Evolutionary conservation across 2,888 invertebrate species (phyloP).

Genomic region (Dicyrtoma fusca): DNA sequence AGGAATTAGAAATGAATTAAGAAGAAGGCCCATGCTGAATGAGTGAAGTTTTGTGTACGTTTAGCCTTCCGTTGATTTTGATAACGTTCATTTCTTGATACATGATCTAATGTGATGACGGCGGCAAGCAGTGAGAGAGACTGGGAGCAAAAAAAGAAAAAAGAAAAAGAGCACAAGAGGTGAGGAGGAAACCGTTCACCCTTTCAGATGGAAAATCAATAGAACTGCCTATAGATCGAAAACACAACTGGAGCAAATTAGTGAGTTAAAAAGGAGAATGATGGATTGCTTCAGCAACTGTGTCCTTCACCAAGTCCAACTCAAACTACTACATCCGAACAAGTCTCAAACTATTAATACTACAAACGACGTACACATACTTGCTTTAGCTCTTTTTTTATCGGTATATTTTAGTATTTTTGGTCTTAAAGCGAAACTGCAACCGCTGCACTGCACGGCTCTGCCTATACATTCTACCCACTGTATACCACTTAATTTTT

Average conservation of each 20-base stretch:
- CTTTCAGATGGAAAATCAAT: conserved; percentile 23
- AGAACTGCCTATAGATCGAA: background rate
- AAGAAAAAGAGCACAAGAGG: conserved; percentile 1
- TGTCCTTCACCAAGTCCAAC: background rate
- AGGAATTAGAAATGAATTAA: too few relatives aligned
- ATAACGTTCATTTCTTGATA: background rate
- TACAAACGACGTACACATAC: too few relatives aligned
- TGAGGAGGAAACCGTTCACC: conserved; percentile 20
- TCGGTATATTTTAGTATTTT: too few relatives aligned
- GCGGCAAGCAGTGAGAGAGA: too few relatives aligned
- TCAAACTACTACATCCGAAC: too few relatives aligned
- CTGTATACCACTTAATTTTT: too few relatives aligned
- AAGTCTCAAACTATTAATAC: too few relatives aligned
- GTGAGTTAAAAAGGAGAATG: conserved; percentile 29
- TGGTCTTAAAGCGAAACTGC: too few relatives aligned
- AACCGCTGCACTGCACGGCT: too few relatives aligned
- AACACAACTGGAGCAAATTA: conserved; percentile 23
- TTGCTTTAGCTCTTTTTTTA: too few relatives aligned
- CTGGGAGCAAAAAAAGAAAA: background rate
- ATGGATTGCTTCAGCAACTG: conserved; percentile 18
- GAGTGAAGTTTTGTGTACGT: background rate
- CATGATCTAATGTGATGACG: too few relatives aligned
- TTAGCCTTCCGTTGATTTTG: background rate
- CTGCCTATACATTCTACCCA: too few relatives aligned
- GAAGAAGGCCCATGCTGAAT: conserved; percentile 3